These are phyloP conservation scores for Malurus melanocephalus DNA, from an alignment of 2,113 vertebrate species.

Conservation along the genomic window DNA sequence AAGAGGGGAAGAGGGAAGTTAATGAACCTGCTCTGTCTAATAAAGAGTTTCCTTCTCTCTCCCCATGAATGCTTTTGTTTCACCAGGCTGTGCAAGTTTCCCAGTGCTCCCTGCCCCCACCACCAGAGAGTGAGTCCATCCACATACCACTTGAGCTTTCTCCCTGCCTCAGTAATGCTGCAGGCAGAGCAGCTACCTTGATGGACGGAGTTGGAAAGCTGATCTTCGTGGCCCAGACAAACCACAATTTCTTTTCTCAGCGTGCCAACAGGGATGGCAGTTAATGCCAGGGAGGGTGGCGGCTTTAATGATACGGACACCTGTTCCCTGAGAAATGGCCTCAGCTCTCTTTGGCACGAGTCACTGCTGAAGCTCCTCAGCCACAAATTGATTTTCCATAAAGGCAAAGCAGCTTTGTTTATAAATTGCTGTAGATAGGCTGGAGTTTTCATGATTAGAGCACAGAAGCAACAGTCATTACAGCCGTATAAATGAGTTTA, in stretches of 20 bases:
- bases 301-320: constrained; percentile 63
- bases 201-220: neutral
- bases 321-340: constrained; percentile 64
- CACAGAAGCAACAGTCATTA: constrained; percentile 68
- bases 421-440: constrained; percentile 64
- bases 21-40: constrained; percentile 2
- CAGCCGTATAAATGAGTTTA: constrained; percentile 62
- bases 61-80: neutral
- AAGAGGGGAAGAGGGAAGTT: neutral
- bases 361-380: constrained; percentile 35
- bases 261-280: constrained; percentile 42
- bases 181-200: neutral
- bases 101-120: neutral
- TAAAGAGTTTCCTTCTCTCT: constrained; percentile 24
- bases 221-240: neutral
- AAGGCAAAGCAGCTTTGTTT: constrained; percentile 70
- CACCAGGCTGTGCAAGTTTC: neutral
- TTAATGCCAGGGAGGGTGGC: constrained; percentile 53
- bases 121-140: neutral
- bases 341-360: constrained; percentile 57
- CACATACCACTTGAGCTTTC: rapidly evolving
- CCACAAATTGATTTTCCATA: constrained; percentile 69
- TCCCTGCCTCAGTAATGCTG: rapidly evolving
- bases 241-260: constrained; percentile 18
- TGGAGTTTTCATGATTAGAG: constrained; percentile 62